These are phyloP conservation scores for Lerema accius DNA, from an alignment of 1,140 invertebrate species.

Conservation along the genomic window DNA sequence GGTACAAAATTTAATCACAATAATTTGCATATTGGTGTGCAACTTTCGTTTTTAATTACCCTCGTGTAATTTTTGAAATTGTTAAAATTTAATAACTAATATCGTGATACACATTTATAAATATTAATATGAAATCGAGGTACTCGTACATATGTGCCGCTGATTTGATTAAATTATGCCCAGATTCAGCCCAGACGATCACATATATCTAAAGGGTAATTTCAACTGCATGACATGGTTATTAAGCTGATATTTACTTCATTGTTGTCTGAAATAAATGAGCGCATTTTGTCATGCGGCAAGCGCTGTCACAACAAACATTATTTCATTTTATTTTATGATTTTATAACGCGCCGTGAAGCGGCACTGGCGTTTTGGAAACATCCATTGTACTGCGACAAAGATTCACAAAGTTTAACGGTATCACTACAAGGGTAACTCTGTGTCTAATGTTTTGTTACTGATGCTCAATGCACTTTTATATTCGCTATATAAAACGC, in stretches of 20 bases:
- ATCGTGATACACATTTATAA: too few species aligned
- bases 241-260: conserved; percentile 70
- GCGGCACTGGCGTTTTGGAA: conserved; percentile 61
- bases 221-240: conserved; percentile 63
- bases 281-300: conserved; percentile 72
- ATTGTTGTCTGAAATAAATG: conserved; percentile 77
- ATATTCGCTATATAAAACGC: conserved; percentile 7
- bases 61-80: too few species aligned
- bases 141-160: too few species aligned
- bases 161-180: too few species aligned
- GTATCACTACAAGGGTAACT: conserved; percentile 49
- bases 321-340: conserved; percentile 79
- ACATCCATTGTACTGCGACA: conserved; percentile 61
- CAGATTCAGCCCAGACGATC: conserved; percentile 1
- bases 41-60: too few species aligned
- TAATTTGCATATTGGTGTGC: too few species aligned
- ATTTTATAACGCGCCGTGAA: conserved; percentile 74
- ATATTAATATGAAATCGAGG: too few species aligned
- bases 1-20: too few species aligned
- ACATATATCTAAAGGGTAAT: conserved; percentile 62
- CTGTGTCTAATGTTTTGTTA: conserved; percentile 58
- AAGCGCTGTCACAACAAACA: conserved; percentile 78
- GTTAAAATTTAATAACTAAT: too few species aligned
- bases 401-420: conserved; percentile 60
- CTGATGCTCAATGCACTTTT: conserved; percentile 43